Evolutionary conservation across 2,797 vertebrate species (phyloP), one percentile per base, ranked within the genome.

Genomic region (Merluccius polli): DNA sequence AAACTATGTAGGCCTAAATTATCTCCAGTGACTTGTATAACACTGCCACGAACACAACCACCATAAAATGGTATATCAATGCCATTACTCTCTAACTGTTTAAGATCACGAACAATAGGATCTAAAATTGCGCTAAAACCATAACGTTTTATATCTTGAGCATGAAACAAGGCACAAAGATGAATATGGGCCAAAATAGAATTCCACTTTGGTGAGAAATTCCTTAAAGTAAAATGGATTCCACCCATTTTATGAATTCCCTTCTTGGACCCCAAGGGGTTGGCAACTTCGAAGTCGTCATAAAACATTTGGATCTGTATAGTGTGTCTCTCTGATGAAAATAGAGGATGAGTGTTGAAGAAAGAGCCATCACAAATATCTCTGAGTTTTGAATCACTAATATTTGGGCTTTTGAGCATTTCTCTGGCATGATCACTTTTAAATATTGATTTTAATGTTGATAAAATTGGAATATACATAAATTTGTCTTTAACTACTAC

Each of bases 331-430:
- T 80, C 68, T 70, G 75, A 75, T 81, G 72, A 80, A 65, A 82
- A 84, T 70, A 84, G 63, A 30, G 63, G 33, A 36, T 73, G 75
- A 44, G 41, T 74, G 29, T 75, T 72, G 38, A 81, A 27, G 38
- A 71, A 79, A 75, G 73, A 81, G 33, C 75, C 75, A 81, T 82
- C 78, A 80, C 9, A 52, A 81, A 82, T 84, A 79, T 76, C 74
- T 65, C 0, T 72, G 2, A 79, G 75, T 78, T 48, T 78, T 70
- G 78, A 84, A 13, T 82, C 21, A 16, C 11, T 30, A 36, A 38
- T 77, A 31, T 1, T 36, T 29, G 77, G 67, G 67, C 11, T 81
- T 82, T 74, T n/a, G 41, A 80, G 70, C 75, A 80, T 80, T 79
- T 79, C 75, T 69, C 35, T 16, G 72, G 67, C 7, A 77, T 78